Base-by-base conservation (phyloP, 2,797 vertebrate species). In the Cirrhinus mrigala region DNA sequence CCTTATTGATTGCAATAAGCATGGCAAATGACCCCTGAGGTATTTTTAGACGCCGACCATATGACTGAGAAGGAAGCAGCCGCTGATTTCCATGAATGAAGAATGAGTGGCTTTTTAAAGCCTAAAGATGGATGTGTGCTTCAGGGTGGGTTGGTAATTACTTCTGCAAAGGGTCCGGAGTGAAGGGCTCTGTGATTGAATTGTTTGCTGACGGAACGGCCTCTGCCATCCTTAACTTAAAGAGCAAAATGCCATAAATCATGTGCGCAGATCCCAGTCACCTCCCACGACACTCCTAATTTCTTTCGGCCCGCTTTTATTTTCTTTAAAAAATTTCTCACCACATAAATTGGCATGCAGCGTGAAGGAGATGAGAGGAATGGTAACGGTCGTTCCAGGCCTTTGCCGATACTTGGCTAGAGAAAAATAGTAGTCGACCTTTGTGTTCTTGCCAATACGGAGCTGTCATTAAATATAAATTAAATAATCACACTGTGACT, bases 1-100 rank as follows among this genome's bases (percentile, higher is more conserved):
- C 78, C 66, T 85, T 94, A 94, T 94, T 94, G 94, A 94, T 95
- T 83, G 81, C 91, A 93, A 93, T 93, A 92, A 93, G 88, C 92
- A 90, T 92, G 86, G 90, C 89, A 94, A 95, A 95, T 92, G 92
- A 96, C 92, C 93, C 93, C 90, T 86, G 88, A 89, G 89, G 88
- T 95, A 95, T 95, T 94, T 95, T 95, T 94, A 95, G 95, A 94
- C 85, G 18, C 64, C 69, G 90, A 83, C 90, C 89, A 86, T 91
- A 91, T 91, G 91, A 92, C 88, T 87, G 60, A 89, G 86, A 87
- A 93, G 88, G 90, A 92, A 92, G 84, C 29, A n/a, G 58, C 37
- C 50, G 82, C 80, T 90, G 87, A 88, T 94, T 94, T 92, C 89
- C 89, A 93, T 93, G 91, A 93, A 94, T 95, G 93, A 93, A 86